Evolutionary conservation across 2,888 invertebrate species (phyloP).

Genomic region (Ptilodon capucinus): DNA sequence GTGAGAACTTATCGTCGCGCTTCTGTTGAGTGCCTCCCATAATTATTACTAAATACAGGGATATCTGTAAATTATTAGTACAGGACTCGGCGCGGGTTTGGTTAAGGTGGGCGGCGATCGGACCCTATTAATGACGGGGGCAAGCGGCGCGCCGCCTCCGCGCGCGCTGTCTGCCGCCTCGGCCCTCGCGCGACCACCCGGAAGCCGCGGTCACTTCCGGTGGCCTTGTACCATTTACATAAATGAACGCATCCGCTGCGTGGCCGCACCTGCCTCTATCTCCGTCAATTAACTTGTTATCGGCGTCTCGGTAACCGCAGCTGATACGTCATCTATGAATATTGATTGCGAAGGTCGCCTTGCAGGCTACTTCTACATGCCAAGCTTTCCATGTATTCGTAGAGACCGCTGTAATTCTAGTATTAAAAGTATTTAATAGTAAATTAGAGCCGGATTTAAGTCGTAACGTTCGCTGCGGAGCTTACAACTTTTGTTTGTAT

Average conservation of each 20-base stretch:
- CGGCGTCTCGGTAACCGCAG: too few relatives aligned
- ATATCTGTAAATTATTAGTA: too few relatives aligned
- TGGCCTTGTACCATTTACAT: conserved; percentile 21
- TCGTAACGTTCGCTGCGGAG: neutral
- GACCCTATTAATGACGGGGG: too few relatives aligned
- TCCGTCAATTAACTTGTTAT: neutral
- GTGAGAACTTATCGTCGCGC: too few relatives aligned
- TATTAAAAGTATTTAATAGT: neutral
- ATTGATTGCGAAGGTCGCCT: neutral
- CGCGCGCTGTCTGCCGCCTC: too few relatives aligned
- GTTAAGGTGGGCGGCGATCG: too few relatives aligned
- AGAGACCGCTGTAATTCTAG: neutral
- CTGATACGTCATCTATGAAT: too few relatives aligned
- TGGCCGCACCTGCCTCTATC: neutral
- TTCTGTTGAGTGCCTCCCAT: too few relatives aligned
- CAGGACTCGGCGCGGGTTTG: too few relatives aligned
- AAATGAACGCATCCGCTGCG: conserved; percentile 1
- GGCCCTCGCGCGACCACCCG: too few relatives aligned
- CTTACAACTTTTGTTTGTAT: neutral
- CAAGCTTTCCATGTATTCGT: neutral
- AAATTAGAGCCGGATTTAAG: neutral
- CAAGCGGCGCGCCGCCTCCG: too few relatives aligned
- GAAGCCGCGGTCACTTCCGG: conserved; percentile 5
- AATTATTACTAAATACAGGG: too few relatives aligned
- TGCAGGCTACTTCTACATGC: neutral